Conservation (phyloP, 2,113 vertebrate genomes). For the Leptobrachium ailaonicum region DNA sequence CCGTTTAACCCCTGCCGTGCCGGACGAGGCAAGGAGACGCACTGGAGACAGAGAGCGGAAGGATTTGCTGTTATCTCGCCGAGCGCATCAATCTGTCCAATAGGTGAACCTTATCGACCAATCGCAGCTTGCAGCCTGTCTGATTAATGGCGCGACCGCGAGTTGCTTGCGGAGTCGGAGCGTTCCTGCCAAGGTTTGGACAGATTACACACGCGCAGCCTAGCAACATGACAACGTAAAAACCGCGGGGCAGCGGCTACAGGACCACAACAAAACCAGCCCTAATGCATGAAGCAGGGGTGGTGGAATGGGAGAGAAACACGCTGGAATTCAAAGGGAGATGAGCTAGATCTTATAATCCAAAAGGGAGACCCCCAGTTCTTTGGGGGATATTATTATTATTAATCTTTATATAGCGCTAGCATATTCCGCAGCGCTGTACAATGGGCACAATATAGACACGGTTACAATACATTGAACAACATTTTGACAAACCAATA, state of each 20-base stretch:
- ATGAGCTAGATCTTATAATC: too few relatives aligned
- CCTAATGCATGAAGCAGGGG: neutral
- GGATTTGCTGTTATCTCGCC: conserved; percentile 18
- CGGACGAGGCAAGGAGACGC: neutral
- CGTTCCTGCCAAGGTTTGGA: conserved; percentile 26
- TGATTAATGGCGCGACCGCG: conserved; percentile 40
- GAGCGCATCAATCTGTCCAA: conserved; percentile 35
- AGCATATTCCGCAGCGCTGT: too few relatives aligned
- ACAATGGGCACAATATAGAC: too few relatives aligned
- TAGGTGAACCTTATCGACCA: conserved; percentile 41
- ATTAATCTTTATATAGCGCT: too few relatives aligned
- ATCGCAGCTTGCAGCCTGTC: conserved; percentile 37
- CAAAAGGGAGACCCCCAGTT: too few relatives aligned
- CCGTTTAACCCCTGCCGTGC: conserved; percentile 9
- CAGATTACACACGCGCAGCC: conserved; percentile 32
- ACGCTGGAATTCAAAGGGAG: neutral
- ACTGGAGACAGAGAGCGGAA: neutral
- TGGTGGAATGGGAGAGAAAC: neutral
- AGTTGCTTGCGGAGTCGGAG: neutral
- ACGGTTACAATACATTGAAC: too few relatives aligned
- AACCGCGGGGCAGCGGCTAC: neutral
- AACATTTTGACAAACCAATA: too few relatives aligned
- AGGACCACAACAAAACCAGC: neutral
- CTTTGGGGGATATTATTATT: too few relatives aligned
- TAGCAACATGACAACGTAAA: conserved; percentile 13